Base-by-base conservation (phyloP, 2,113 vertebrate genomes). In the Forbesichthys papilliferus region DNA sequence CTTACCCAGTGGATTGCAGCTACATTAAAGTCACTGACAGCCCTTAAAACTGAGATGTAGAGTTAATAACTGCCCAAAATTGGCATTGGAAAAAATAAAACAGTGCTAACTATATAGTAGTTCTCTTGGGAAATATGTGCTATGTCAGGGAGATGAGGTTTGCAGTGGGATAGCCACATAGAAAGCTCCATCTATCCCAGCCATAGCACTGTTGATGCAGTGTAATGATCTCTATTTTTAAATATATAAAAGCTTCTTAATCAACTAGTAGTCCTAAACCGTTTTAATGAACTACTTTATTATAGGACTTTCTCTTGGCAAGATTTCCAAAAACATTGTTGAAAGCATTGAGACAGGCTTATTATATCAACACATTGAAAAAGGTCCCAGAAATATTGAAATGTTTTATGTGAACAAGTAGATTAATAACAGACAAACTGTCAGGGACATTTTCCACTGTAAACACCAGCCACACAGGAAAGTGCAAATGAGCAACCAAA, bases 401-500 rank as follows among this genome's bases (percentile, higher is more conserved):
- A 78, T 36, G 69, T 86, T 91, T 91, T 84, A 90, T 81, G 63
- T 66, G 87, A 84, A 71, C 75, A 65, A 80, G 85, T 75, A 75
- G 71, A 87, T 86, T 86, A 84, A 82, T 85, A 86, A 77, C 77
- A 88, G 66, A 68, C 71, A 53, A 75, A 75, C 81, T 79, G 73
- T 84, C 82, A 78, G 77, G 64, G 80, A 86, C 73, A 82, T 84
- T 90, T 88, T 89, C 88, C 88, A 88, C 78, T 68, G 60, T 73
- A 74, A 74, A 79, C 74, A 83, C 69, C 69, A 87, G 77, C 80
- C 79, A 75, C 6, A 47, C 63, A 78, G 79, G 77, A 74, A 85
- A 87, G 82, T 77, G 85, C 74, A 86, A 82, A 86, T 82, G 82
- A 85, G 88, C 84, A 87, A 83, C 74, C 69, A 85, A 88, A 77